phyloP scores from a whole-genome alignment of 2,888 invertebrate genomes.

The Dryobotodes eremita region DNA sequence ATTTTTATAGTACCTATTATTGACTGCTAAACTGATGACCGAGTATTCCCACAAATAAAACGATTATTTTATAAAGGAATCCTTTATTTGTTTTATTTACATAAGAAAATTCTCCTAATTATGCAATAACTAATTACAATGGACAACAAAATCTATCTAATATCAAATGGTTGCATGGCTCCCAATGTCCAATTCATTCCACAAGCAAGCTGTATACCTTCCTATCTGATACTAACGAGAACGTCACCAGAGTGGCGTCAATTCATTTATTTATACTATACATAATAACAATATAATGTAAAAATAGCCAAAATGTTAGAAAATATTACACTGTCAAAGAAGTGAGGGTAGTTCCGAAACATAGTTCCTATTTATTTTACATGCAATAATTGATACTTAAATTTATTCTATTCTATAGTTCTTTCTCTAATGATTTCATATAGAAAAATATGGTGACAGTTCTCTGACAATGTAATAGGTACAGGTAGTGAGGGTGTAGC shows the following conservation, averaged over 20 bases:
- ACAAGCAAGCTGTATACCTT: slow-evolving; percentile 61
- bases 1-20: not conserved
- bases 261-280: slow-evolving; percentile 52
- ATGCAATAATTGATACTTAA: slow-evolving; percentile 30
- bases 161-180: slow-evolving; percentile 84
- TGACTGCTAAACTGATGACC: slow-evolving; percentile 43
- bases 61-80: slow-evolving; percentile 82
- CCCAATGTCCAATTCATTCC: slow-evolving; percentile 67
- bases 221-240: slow-evolving; percentile 48
- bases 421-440: slow-evolving; percentile 6
- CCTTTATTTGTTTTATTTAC: slow-evolving; percentile 90
- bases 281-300: slow-evolving; percentile 53
- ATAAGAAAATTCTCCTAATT: slow-evolving; percentile 90
- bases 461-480: slow-evolving; percentile 59
- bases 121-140: slow-evolving; percentile 88
- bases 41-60: slow-evolving; percentile 74
- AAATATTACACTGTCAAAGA: slow-evolving; percentile 59
- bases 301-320: slow-evolving; percentile 56
- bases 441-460: slow-evolving; percentile 52
- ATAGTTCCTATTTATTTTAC: slow-evolving; percentile 30
- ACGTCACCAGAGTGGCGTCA: slow-evolving; percentile 62
- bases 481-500: slow-evolving; percentile 25
- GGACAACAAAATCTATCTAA: slow-evolving; percentile 88
- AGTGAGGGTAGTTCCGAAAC: slow-evolving; percentile 23
- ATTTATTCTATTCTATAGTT: slow-evolving; percentile 25